Evolutionary conservation across 2,888 invertebrate species (phyloP).

Genomic region (Linnaemya tessellans): DNA sequence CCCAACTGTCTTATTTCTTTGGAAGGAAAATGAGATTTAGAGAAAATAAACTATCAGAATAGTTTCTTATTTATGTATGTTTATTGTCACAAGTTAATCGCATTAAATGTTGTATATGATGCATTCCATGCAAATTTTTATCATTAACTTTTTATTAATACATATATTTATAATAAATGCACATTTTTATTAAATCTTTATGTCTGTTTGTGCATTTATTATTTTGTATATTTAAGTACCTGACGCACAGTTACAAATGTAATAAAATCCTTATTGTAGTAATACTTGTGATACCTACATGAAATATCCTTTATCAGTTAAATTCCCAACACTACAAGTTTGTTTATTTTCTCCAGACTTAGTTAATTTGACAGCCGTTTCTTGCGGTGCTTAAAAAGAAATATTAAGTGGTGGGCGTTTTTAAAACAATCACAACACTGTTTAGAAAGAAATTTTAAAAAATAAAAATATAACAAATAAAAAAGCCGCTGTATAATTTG

Average conservation of each 20-base stretch:
- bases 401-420: conserved; percentile 75
- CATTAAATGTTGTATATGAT: too few relatives aligned
- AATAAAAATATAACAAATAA: conserved; percentile 37
- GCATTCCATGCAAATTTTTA: too few relatives aligned
- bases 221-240: neutral
- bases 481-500: conserved; percentile 67
- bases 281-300: neutral
- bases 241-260: neutral
- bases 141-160: too few relatives aligned
- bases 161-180: neutral
- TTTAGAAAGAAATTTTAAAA: conserved; percentile 23
- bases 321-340: conserved; percentile 50
- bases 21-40: too few relatives aligned
- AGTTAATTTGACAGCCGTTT: conserved; percentile 66
- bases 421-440: conserved; percentile 75
- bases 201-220: neutral
- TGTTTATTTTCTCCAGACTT: conserved; percentile 55
- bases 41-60: too few relatives aligned
- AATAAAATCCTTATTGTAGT: neutral
- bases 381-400: conserved; percentile 65
- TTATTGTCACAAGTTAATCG: too few relatives aligned
- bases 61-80: too few relatives aligned
- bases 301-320: conserved; percentile 19
- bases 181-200: neutral
- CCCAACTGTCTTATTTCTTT: too few relatives aligned